These are phyloP conservation scores for Darevskia nairensis DNA, from an alignment of 2,797 vertebrate species.

Conservation along the genomic window DNA sequence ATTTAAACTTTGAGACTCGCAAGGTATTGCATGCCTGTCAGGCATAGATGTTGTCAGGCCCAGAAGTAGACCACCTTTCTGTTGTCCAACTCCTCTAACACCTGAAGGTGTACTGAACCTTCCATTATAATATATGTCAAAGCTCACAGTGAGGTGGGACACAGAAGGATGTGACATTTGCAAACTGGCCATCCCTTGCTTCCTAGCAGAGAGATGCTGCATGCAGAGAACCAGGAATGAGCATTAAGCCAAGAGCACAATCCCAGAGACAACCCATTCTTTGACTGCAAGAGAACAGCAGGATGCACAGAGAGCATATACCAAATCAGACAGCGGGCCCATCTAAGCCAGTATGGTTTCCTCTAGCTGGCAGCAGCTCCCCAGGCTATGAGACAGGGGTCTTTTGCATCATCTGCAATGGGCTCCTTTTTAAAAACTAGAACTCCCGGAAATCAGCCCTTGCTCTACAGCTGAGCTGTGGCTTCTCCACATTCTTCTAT, in stretches of 20 bases:
- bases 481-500: background rate
- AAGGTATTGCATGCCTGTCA: background rate
- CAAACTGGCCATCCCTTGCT: conserved; percentile 60
- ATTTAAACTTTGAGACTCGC: background rate
- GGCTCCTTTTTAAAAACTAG: background rate
- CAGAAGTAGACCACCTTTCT: conserved; percentile 7
- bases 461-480: background rate
- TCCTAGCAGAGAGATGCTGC: conserved; percentile 38
- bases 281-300: conserved; percentile 28
- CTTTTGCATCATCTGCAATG: background rate
- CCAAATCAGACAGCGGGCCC: background rate
- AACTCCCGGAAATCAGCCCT: conserved; percentile 14
- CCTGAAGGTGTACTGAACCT: conserved; percentile 55
- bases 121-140: conserved; percentile 62
- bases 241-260: conserved; percentile 51
- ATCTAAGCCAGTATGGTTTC: too few species aligned
- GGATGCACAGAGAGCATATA: background rate
- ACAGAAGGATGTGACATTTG: conserved; percentile 68
- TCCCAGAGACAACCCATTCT: conserved; percentile 19
- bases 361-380: background rate
- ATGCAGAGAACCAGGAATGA: conserved; percentile 34
- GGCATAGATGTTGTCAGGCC: background rate
- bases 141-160: conserved; percentile 58
- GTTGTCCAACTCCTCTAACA: conserved; percentile 49
- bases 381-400: background rate